A percentile compares a stretch with the other conserved stretches of the same genome.
Evolutionary conservation across 2,888 invertebrate genomes (phyloP).

Genomic region (Linyphia triangularis): DNA sequence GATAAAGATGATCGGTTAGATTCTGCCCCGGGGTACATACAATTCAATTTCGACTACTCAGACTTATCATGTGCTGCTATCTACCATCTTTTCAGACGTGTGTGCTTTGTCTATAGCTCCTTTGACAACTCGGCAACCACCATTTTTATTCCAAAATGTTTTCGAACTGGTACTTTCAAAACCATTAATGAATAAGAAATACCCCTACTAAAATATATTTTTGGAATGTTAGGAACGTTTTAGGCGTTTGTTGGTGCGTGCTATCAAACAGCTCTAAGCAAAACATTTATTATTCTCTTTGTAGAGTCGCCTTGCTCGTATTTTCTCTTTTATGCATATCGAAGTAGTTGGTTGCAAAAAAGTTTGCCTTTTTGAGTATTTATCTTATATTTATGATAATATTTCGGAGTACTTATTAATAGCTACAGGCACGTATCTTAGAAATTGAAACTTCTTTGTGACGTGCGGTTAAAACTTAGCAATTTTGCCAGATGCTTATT

Average conservation of each 20-base stretch:
- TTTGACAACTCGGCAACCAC: not conserved
- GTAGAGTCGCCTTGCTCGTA: not conserved
- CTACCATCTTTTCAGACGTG: not conserved
- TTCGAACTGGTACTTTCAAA: conserved; percentile 22
- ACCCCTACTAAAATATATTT: not conserved
- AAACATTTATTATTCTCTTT: conserved; percentile 3
- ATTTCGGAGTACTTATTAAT: not conserved
- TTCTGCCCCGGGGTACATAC: conserved; percentile 32
- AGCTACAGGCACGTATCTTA: not conserved
- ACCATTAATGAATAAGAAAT: conserved; percentile 47
- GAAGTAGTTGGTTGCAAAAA: not conserved
- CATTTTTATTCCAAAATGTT: conserved; percentile 27
- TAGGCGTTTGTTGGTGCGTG: not conserved
- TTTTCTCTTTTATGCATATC: not conserved
- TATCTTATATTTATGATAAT: not conserved
- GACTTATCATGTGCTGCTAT: conserved; percentile 43
- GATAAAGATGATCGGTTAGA: conserved; percentile 48
- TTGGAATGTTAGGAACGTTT: not conserved
- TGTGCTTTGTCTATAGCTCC: not conserved
- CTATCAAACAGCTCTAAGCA: not conserved
- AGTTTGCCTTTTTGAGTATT: not conserved
- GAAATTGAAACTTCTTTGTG: not conserved
- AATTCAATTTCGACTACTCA: conserved; percentile 39
- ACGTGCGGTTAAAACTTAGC: not conserved
- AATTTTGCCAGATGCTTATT: not conserved